Evolutionary conservation across 2,888 invertebrate genomes (phyloP).

Genomic region (Agelastica alni): DNA sequence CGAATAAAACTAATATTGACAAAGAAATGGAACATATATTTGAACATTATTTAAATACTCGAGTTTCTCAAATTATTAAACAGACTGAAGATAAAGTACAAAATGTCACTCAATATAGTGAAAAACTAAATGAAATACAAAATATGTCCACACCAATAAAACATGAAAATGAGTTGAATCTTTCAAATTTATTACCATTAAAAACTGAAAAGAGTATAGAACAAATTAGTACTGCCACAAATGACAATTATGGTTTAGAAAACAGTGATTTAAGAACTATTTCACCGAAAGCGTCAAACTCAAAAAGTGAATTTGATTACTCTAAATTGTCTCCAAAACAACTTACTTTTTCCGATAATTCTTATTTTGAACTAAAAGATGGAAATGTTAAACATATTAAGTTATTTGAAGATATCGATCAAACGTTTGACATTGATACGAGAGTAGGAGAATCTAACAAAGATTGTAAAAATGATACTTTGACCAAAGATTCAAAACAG

Average conservation of each 20-base stretch:
- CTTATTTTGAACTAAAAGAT: constrained; percentile 15
- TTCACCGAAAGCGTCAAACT: background rate
- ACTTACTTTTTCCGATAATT: constrained; percentile 15
- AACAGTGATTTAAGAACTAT: background rate
- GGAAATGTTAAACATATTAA: constrained; percentile 9
- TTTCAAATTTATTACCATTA: background rate
- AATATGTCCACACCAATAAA: background rate
- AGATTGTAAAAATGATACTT: too few species aligned
- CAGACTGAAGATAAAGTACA: constrained; percentile 25
- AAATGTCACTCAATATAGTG: background rate
- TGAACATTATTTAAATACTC: constrained; percentile 38
- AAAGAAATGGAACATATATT: constrained; percentile 40
- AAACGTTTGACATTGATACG: too few species aligned
- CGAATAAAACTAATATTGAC: constrained; percentile 28
- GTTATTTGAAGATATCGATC: background rate
- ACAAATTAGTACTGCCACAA: background rate
- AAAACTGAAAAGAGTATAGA: background rate
- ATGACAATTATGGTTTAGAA: background rate
- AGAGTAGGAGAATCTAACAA: too few species aligned
- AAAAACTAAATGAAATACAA: background rate
- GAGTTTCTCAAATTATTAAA: constrained; percentile 35
- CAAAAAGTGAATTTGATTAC: background rate
- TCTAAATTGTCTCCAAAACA: constrained; percentile 7
- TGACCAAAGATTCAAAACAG: too few species aligned
- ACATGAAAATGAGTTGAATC: background rate